Base-by-base conservation (phyloP, 2,888 invertebrate species). In the Diadromus collaris region DNA sequence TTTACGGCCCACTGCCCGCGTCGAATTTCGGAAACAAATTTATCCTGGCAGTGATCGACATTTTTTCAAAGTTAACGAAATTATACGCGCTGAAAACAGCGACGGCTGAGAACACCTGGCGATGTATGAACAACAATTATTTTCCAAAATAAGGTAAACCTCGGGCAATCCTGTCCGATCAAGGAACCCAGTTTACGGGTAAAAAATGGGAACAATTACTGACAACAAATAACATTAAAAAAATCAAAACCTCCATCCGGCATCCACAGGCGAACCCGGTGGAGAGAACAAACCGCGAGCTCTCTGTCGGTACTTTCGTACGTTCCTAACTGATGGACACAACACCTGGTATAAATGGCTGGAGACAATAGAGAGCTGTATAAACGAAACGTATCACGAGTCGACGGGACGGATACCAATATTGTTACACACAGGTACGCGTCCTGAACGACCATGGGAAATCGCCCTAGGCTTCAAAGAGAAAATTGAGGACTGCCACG, bases 71-170 rank as follows among this genome's bases (percentile, higher is more conserved):
- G 76, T 68, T 63, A 19, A 65, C 79, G 1, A 77, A 74, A 16
- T 27, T 83, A 7, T 83, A 81, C 19, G 34, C 79, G 1, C 46
- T 84, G 1, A 78, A 73, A 61, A 78, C 51, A 24, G 81, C 82
- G 0, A 79, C 75, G 4, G 63, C 76, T 0, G 16, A 48, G 0
- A 34, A 27, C 10, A 64, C 61, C 0, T 46, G 41, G 27, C 32
- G 19, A 32, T 44, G 46, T 19, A 38, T 73, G 1, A 19, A 16
- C 0, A 4, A 44, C 3, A 19, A 73, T 7, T 74, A 54, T 16
- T 13, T 78, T 1, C 56, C 69, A 0, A n/a, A 46, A 19, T 56
- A 34, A 1, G 78, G 78, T 13, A 68, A 61, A 24, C 73, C 78
- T 0, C 6, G 7, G 5, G 32, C 61, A 0, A 73, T 78, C 4